Evolutionary conservation across 2,113 vertebrate genomes (phyloP), one percentile per base, ranked within the genome.

Genomic region (Paramormyrops kingsleyae): DNA sequence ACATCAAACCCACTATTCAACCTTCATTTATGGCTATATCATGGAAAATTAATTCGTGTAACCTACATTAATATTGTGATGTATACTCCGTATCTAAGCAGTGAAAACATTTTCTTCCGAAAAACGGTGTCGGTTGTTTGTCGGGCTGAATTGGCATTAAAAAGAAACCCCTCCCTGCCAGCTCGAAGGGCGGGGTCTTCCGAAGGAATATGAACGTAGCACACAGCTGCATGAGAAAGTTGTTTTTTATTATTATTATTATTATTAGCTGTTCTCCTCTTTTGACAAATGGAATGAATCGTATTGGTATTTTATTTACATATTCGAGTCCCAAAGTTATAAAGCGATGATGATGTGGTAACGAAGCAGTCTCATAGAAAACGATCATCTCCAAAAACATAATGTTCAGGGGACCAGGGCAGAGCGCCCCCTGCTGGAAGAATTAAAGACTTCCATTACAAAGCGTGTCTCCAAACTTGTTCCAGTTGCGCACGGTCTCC

Each of bases 251-350:
- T 91, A 42, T 86, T 88, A 88, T 90, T 6, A 44, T 44, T 91
- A 90, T 86, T 91, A 97, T 97, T 96, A 96, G 95, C 95, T 95
- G 96, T 96, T 97, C 96, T 96, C 96, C 96, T 96, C 95, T 96
- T 96, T 95, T 95, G 95, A 97, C 95, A 95, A 96, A 94, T 95
- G 96, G 97, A 97, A 97, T 97, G 96, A 95, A 96, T 95, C 95
- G 92, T 92, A 94, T 93, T 92, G 93, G 91, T 95, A 94, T 94
- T 94, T 93, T 95, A 92, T 94, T 96, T 96, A 97, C 95, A 97
- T 95, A 95, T 91, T 91, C 91, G 93, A 96, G 94, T 95, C 93
- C 90, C 94, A 90, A 94, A 94, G 92, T 94, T 92, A 93, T 93
- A 94, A 94, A 94, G 90, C 90, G 92, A 94, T 94, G 92, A 94